These are phyloP conservation scores for Macropus fuliginosus DNA, from an alignment of 2,797 vertebrate genomes.

Conservation along the genomic window DNA sequence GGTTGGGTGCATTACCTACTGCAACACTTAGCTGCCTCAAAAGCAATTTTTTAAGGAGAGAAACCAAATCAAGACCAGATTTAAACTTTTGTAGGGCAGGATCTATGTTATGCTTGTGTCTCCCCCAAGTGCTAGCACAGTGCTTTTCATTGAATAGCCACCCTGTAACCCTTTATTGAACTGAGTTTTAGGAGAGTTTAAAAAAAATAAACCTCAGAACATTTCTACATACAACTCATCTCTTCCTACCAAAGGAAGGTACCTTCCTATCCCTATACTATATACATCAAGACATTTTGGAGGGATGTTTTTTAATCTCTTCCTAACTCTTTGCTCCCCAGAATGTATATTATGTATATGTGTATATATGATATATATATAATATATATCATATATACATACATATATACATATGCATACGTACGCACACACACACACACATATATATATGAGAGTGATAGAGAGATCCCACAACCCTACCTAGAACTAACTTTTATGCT, in stretches of 20 bases:
- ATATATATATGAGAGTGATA: too few species aligned
- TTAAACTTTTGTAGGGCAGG: not conserved
- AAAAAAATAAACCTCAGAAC: not conserved
- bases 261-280: too few species aligned
- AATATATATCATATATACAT: too few species aligned
- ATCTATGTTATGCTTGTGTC: not conserved
- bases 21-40: not conserved
- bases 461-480: not conserved
- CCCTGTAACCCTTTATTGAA: too few species aligned
- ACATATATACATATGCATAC: too few species aligned
- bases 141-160: not conserved
- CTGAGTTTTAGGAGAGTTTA: not conserved
- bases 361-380: too few species aligned
- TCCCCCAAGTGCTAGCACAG: not conserved
- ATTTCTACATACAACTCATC: not conserved
- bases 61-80: not conserved
- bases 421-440: too few species aligned
- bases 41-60: not conserved
- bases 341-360: not conserved
- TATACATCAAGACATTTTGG: too few species aligned
- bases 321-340: not conserved
- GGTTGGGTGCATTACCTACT: not conserved
- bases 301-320: not conserved
- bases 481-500: not conserved
- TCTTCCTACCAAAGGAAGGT: not conserved